A percentile compares a stretch with the other conserved stretches of the same genome.
Conservation (phyloP, 2,888 invertebrate genomes). For the Bellardia pandia region DNA sequence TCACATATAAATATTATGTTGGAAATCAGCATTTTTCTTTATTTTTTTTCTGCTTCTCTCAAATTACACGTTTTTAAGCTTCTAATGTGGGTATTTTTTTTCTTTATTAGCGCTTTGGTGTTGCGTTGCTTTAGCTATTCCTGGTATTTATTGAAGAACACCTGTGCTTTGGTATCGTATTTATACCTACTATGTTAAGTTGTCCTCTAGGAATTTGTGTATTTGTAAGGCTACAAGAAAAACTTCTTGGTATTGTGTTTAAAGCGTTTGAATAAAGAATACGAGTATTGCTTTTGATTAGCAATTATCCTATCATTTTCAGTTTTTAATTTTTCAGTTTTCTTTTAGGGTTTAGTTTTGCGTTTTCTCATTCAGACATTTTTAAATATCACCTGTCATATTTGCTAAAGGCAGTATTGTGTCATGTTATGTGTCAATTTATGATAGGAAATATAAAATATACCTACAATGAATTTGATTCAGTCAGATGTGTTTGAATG, state of each 20-base stretch:
- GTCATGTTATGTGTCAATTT: slow-evolving; percentile 67
- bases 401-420: slow-evolving; percentile 62
- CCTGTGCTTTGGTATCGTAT: slow-evolving; percentile 66
- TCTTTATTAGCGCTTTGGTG: no score
- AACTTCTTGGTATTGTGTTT: no score
- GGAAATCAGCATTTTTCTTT: slow-evolving; percentile 56
- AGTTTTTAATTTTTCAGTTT: slow-evolving; percentile 51
- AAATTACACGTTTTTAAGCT: slow-evolving; percentile 60
- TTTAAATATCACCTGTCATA: slow-evolving; percentile 79
- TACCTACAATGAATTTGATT: neutral
- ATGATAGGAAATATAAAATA: slow-evolving; percentile 15
- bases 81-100: slow-evolving; percentile 50
- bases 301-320: slow-evolving; percentile 79
- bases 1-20: slow-evolving; percentile 56
- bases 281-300: slow-evolving; percentile 69
- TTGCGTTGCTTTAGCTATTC: slow-evolving; percentile 38
- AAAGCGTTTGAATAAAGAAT: slow-evolving; percentile 47
- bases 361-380: neutral
- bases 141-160: slow-evolving; percentile 58
- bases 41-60: slow-evolving; percentile 7
- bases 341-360: slow-evolving; percentile 6
- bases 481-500: no score
- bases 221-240: slow-evolving; percentile 4
- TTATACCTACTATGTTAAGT: slow-evolving; percentile 10
- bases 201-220: slow-evolving; percentile 48